These are phyloP conservation scores for Equus przewalskii DNA, from an alignment of 2,113 vertebrate genomes.

Conservation along the genomic window DNA sequence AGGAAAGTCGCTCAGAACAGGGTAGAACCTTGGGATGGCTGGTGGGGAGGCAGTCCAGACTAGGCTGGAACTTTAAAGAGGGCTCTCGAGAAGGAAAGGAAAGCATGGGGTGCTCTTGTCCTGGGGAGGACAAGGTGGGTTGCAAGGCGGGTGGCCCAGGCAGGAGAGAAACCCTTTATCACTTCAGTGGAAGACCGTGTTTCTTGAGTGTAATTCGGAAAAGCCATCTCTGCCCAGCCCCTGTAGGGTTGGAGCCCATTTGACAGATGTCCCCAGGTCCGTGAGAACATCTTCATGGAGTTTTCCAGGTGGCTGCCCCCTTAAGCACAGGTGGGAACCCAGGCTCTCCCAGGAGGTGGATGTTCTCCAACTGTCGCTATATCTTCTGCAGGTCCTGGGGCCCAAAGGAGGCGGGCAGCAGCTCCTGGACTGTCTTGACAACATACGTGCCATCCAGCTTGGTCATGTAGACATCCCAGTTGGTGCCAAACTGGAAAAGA, in stretches of 20 bases:
- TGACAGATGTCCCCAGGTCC: not conserved
- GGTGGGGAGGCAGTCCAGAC: not conserved
- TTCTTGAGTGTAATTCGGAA: not conserved
- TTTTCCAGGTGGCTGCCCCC: not conserved
- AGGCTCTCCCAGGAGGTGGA: not conserved
- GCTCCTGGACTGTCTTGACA: conserved; percentile 89
- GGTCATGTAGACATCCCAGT: conserved; percentile 92
- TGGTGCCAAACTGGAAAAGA: conserved; percentile 91
- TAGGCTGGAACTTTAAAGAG: not conserved
- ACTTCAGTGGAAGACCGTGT: not conserved
- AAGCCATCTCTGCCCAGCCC: not conserved
- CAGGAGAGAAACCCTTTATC: not conserved
- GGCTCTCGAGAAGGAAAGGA: not conserved
- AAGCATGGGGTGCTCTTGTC: not conserved
- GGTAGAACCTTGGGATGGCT: not conserved
- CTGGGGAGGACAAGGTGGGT: no score
- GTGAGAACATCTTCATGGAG: not conserved
- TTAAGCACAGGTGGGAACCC: not conserved
- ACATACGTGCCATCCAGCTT: conserved; percentile 90
- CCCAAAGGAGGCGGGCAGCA: conserved; percentile 94
- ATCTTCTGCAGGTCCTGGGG: conserved; percentile 89
- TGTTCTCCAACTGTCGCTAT: not conserved
- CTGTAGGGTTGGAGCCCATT: accelerated
- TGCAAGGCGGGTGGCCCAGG: not conserved
- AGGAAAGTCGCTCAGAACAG: not conserved